Conservation (phyloP, 1,140 invertebrate genomes). For the Drosophila lini region DNA sequence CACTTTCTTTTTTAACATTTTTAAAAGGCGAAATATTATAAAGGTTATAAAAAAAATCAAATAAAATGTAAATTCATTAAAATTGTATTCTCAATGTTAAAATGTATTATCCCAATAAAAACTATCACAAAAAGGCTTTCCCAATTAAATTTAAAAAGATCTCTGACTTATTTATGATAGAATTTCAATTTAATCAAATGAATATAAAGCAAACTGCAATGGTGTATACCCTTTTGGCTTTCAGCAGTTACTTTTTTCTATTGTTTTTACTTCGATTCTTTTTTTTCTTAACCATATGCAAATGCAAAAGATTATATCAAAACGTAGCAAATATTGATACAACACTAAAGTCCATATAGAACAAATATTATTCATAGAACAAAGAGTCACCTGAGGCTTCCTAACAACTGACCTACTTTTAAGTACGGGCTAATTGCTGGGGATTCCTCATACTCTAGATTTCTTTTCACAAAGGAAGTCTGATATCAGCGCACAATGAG, state of each 20-base stretch:
- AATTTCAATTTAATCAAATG: no score
- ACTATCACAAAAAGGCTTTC: background rate
- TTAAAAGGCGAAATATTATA: background rate
- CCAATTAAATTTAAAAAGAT: background rate
- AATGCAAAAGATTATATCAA: background rate
- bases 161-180: background rate
- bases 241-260: no score
- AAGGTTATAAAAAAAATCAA: no score
- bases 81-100: background rate
- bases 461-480: background rate
- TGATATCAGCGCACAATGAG: constrained; percentile 41
- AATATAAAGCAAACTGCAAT: no score
- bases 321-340: background rate
- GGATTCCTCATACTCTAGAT: background rate
- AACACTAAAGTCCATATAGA: background rate
- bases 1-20: background rate
- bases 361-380: background rate
- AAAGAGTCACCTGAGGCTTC: constrained; percentile 3
- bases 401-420: constrained; percentile 1
- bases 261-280: background rate
- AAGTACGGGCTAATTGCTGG: background rate
- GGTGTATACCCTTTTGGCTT: no score
- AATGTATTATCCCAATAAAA: background rate
- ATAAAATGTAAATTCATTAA: background rate
- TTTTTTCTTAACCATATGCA: no score